Evolutionary conservation across 35 echinoderm and acorn worm species (phyloP).

Genomic region (Chiridota heheva): DNA sequence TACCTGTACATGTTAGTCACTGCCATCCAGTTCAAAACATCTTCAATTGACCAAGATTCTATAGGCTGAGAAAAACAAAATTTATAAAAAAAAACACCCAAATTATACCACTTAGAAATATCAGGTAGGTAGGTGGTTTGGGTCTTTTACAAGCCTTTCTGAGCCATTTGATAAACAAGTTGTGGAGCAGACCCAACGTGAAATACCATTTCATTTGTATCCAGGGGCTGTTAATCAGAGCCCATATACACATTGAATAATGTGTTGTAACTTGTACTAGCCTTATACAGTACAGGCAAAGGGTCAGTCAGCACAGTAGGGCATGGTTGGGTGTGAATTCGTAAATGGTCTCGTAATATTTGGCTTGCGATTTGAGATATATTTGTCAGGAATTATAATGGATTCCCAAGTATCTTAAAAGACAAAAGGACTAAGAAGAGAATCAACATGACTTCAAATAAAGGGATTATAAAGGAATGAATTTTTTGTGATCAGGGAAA

Average conservation of each 20-base stretch:
- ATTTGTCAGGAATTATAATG: too few relatives aligned
- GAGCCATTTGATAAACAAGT: conserved; percentile 1
- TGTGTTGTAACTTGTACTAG: too few relatives aligned
- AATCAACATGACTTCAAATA: too few relatives aligned
- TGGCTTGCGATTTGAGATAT: too few relatives aligned
- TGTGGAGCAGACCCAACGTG: not conserved
- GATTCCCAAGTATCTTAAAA: too few relatives aligned
- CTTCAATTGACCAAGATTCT: conserved; percentile 59
- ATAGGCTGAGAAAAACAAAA: conserved; percentile 56
- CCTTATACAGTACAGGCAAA: too few relatives aligned
- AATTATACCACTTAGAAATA: not conserved
- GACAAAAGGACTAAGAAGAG: too few relatives aligned
- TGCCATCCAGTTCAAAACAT: conserved; percentile 99
- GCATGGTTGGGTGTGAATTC: too few relatives aligned
- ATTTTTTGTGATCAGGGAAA: too few relatives aligned
- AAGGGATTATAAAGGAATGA: too few relatives aligned
- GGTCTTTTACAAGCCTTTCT: not conserved
- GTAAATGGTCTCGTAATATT: too few relatives aligned
- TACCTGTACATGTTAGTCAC: conserved; percentile 91
- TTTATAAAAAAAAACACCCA: not conserved
- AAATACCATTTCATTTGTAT: not conserved
- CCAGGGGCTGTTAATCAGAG: not conserved
- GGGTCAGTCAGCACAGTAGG: too few relatives aligned
- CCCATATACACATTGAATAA: conserved; percentile 24
- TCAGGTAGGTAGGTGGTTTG: not conserved